Evolutionary conservation across 2,113 vertebrate genomes (phyloP), one percentile per base, ranked within the genome.

Genomic region (Ornithorhynchus anatinus): DNA sequence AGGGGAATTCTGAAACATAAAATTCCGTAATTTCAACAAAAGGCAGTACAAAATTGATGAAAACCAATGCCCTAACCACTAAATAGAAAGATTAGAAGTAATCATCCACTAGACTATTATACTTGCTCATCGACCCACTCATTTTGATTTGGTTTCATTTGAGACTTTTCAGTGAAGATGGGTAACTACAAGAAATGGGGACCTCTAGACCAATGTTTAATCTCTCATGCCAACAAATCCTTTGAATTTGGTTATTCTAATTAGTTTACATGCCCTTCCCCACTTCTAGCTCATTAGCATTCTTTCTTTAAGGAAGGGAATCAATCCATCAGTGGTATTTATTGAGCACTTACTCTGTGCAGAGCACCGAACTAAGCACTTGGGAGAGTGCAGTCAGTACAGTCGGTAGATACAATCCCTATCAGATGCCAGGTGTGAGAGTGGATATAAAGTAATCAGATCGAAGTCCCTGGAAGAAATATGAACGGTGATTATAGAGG

Each of bases 161-260:
- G 60, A 47, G 72, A 85, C 85, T 81, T 77, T 84, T 78, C n/a
- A n/a, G n/a, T 78, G 81, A 81, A 75, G 80, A 80, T 77, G 75
- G 72, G 75, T 79, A 60, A 72, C 37, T 63, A 57, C 56, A 29
- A 72, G 69, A 70, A n/a, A 81, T 13, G 10, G 79, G 69, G 64
- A 81, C 72, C 56, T 59, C 0, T 71, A 69, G 65, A 75, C 77
- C n/a, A 42, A 72, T 67, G 79, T 68, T 85, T 85, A 85, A 81
- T 79, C 76, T 75, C 60, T 71, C 75, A 54, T 68, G 72, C 67
- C 7, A 75, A 50, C 57, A 57, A 72, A 67, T 88, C 85, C 80
- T 80, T 75, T 85, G 83, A 84, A 81, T 81, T 69, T 69, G 72
- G 56, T 65, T 75, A 79, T 77, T 81, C 85, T 85, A 85, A 85